Evolutionary conservation across 2,797 vertebrate species (phyloP), one percentile per base, ranked within the genome.

Genomic region (Melopsittacus undulatus): DNA sequence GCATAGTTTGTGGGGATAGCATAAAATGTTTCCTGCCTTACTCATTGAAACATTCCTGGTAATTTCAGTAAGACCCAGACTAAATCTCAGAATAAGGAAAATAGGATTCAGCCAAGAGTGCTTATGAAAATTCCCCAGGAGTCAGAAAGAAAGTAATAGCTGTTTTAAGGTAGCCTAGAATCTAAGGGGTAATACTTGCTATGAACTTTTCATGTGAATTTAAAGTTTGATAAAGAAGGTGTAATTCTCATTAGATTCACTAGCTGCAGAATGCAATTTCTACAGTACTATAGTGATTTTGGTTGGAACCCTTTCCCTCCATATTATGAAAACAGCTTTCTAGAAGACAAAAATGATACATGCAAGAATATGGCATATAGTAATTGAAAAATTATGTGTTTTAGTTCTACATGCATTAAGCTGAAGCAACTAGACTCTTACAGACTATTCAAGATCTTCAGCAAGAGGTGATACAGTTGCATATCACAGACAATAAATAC

Each of bases 1-100:
- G 61, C 81, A 90, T 80, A 86, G 62, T 95, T 95, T 90, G 85
- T 80, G 81, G 67, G 56, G 52, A 69, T 88, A 94, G 67, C 61
- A 95, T 90, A 94, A 95, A 96, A 91, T 83, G 40, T 95, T 93
- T 95, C 82, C 90, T 95, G 96, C 45, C 43, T 95, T 82, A 89
- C 38, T 90, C 91, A 94, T 70, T 73, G 81, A 92, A 92, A 64
- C 76, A 72, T 82, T 94, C 59, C 5, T 11, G 24, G 48, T 82
- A 92, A 87, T 92, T 95, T 96, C 83, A 46, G 80, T 75, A 69
- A 84, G 52, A 77, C 52, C 5, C 56, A 90, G 80, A 68, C 68
- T 87, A 78, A 74, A 61, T 64, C 83, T 82, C n/a, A 3, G 90
- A 94, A 49, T 67, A 70, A 76, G 34, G 34, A 91, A 88, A 93